Evolutionary conservation across 2,797 vertebrate species (phyloP).

Genomic region (Urocyon cinereoargenteus): DNA sequence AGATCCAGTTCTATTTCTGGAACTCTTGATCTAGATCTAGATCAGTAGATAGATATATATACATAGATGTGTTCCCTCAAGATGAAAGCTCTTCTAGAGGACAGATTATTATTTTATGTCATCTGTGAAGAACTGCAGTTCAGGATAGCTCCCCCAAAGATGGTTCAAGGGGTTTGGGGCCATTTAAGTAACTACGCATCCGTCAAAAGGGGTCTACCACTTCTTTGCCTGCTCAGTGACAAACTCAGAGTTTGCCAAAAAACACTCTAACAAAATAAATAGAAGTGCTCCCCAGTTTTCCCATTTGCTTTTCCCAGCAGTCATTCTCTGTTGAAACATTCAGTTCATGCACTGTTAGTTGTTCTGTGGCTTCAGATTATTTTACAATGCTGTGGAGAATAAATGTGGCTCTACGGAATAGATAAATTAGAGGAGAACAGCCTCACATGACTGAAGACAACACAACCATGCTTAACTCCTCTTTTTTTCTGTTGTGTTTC

Average conservation of each 20-base stretch:
- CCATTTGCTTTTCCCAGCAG: background rate
- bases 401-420: background rate
- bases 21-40: too few species aligned
- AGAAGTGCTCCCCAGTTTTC: background rate
- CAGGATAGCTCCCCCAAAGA: background rate
- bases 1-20: too few species aligned
- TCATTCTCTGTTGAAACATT: background rate
- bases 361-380: conserved; percentile 7
- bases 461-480: background rate
- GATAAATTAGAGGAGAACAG: background rate
- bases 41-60: background rate
- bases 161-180: background rate
- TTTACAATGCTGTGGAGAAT: background rate
- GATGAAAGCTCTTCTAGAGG: conserved; percentile 2
- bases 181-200: background rate
- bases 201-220: background rate
- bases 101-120: background rate
- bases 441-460: background rate
- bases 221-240: background rate
- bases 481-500: background rate
- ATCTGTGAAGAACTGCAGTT: background rate
- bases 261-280: background rate
- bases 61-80: background rate
- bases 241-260: background rate
- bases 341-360: background rate